Percentiles rank a stretch among this genome's conserved stretches.
phyloP scores from a whole-genome alignment of 2,113 vertebrate species.

The Hypomesus transpacificus region DNA sequence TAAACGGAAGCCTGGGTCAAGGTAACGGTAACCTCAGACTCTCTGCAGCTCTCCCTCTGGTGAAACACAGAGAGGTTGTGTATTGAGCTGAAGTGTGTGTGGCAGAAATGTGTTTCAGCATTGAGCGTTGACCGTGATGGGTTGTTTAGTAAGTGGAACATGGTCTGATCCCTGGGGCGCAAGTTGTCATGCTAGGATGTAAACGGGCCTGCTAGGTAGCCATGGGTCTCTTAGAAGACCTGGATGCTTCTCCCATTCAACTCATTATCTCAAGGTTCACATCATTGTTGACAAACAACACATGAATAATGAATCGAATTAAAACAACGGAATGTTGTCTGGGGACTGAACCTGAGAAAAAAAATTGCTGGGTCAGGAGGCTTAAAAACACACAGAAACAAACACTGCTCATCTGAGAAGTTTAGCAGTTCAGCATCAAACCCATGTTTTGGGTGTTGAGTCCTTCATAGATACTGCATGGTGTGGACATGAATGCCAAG shows the following conservation, averaged over 20 bases:
- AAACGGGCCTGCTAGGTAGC: neutral
- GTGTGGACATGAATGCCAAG: neutral
- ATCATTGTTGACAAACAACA: neutral
- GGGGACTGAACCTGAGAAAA: neutral
- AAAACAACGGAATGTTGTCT: neutral
- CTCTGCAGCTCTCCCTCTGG: neutral
- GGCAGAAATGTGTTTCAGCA: neutral
- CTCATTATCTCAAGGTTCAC: neutral
- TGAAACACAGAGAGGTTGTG: neutral
- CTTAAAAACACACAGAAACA: neutral
- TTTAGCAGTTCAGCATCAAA: constrained; percentile 23
- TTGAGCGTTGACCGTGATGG: neutral
- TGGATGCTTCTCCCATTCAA: neutral
- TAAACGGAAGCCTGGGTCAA: neutral
- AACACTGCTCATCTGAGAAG: constrained; percentile 23
- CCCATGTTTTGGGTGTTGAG: constrained; percentile 16
- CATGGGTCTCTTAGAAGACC: neutral
- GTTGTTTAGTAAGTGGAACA: neutral
- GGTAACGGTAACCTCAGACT: neutral
- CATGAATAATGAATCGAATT: neutral
- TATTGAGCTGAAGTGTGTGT: neutral
- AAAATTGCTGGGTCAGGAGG: neutral
- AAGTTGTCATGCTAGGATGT: neutral
- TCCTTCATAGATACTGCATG: constrained; percentile 29
- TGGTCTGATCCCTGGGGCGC: neutral